Conservation (phyloP, 2,888 invertebrate species). For the Dynastes hyllus region DNA sequence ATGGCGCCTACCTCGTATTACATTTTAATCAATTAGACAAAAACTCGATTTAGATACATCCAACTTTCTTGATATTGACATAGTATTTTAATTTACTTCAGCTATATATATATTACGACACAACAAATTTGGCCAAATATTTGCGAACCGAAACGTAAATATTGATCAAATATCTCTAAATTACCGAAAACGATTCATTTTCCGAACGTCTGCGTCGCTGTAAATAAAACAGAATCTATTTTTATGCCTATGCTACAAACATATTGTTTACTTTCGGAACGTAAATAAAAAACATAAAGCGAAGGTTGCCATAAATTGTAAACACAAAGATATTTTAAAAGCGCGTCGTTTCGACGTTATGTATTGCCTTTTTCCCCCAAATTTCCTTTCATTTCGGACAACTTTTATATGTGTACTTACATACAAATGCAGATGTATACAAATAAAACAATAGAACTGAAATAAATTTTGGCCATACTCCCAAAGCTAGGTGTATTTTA, state of each 20-base stretch:
- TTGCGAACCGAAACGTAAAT: too few relatives aligned
- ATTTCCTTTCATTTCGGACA: slow-evolving; percentile 12
- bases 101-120: too few relatives aligned
- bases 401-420: slow-evolving; percentile 11
- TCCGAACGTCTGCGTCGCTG: background rate
- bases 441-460: background rate
- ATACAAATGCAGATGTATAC: background rate
- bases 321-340: slow-evolving; percentile 23
- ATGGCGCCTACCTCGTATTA: too few relatives aligned
- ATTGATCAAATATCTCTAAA: background rate
- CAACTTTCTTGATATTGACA: too few relatives aligned
- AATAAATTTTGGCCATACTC: slow-evolving; percentile 7
- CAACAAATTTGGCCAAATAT: too few relatives aligned
- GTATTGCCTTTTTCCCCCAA: slow-evolving; percentile 15
- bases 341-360: slow-evolving; percentile 7
- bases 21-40: too few relatives aligned
- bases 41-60: too few relatives aligned
- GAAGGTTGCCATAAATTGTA: slow-evolving; percentile 11
- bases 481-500: background rate
- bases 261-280: slow-evolving; percentile 23
- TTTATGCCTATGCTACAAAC: background rate
- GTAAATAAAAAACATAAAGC: slow-evolving; percentile 15
- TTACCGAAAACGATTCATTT: background rate
- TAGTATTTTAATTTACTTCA: too few relatives aligned
- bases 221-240: background rate